phyloP scores from a whole-genome alignment of 2,888 invertebrate species.

The Eilema depressum region DNA sequence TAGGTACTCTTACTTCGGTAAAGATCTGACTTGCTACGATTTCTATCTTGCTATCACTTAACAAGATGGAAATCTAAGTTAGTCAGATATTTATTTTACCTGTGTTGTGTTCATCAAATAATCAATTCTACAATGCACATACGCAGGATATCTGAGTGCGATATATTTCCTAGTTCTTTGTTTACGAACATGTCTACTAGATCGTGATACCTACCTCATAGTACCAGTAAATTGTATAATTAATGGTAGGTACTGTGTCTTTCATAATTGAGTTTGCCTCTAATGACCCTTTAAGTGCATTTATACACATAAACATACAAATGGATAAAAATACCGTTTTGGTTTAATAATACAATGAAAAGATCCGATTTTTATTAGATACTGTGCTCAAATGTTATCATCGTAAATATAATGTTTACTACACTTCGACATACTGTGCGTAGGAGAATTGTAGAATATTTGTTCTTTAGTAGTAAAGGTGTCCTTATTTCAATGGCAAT shows the following conservation, averaged over 20 bases:
- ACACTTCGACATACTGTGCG: background rate
- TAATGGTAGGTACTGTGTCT: background rate
- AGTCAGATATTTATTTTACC: background rate
- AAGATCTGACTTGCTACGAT: background rate
- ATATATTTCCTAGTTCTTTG: constrained; percentile 53
- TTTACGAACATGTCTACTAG: constrained; percentile 29
- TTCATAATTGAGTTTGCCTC: background rate
- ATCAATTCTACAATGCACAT: constrained; percentile 8
- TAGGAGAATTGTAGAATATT: background rate
- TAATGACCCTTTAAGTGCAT: background rate
- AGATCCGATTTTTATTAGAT: background rate
- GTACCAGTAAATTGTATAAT: background rate
- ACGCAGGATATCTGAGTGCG: constrained; percentile 20
- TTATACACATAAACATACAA: background rate
- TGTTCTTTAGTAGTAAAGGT: background rate
- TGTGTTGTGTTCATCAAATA: background rate
- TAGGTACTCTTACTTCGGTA: background rate
- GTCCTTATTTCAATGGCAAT: background rate
- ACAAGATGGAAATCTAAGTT: background rate
- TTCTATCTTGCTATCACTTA: background rate
- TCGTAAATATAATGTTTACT: background rate
- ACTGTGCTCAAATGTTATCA: background rate
- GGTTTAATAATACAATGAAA: background rate
- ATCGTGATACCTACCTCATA: constrained; percentile 40
- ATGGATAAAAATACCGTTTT: background rate